Conservation (phyloP, 2,888 invertebrate species). For the Baccha elongata region DNA sequence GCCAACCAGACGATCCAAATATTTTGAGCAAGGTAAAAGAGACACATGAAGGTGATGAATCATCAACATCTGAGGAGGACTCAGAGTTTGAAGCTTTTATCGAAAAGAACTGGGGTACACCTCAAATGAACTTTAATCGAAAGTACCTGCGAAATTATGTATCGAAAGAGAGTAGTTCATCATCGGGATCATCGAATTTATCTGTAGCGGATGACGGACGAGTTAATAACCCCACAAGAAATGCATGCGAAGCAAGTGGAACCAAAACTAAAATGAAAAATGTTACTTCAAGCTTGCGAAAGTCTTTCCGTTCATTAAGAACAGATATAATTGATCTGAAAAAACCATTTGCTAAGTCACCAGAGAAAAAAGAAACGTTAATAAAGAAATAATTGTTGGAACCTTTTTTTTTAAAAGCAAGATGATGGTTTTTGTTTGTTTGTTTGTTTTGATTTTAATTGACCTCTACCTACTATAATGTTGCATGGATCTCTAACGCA, state of each 20-base stretch:
- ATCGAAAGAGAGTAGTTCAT: constrained; percentile 75
- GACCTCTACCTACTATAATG: too few relatives aligned
- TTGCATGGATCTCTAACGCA: too few relatives aligned
- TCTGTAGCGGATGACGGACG: constrained; percentile 72
- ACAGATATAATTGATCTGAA: constrained; percentile 78
- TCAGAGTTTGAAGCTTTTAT: constrained; percentile 76
- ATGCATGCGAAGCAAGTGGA: constrained; percentile 26
- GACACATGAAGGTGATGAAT: constrained; percentile 2
- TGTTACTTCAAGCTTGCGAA: constrained; percentile 78
- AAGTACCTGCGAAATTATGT: constrained; percentile 77
- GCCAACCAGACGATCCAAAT: constrained; percentile 75
- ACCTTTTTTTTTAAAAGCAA: constrained; percentile 20
- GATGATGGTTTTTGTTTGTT: not conserved
- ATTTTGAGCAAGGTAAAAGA: constrained; percentile 19
- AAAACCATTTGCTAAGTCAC: constrained; percentile 77
- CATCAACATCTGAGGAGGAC: constrained; percentile 49
- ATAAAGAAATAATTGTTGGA: constrained; percentile 66
- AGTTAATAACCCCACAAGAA: not conserved
- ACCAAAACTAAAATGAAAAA: constrained; percentile 79
- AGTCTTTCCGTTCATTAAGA: constrained; percentile 80
- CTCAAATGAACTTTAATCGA: constrained; percentile 80
- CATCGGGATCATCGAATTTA: constrained; percentile 47
- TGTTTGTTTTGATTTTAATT: too few relatives aligned
- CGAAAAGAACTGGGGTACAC: constrained; percentile 81
- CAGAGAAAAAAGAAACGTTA: constrained; percentile 73